A percentile compares a stretch with the other conserved stretches of the same genome.
Conservation (phyloP, 2,797 vertebrate genomes). For the Sardinella longiceps region DNA sequence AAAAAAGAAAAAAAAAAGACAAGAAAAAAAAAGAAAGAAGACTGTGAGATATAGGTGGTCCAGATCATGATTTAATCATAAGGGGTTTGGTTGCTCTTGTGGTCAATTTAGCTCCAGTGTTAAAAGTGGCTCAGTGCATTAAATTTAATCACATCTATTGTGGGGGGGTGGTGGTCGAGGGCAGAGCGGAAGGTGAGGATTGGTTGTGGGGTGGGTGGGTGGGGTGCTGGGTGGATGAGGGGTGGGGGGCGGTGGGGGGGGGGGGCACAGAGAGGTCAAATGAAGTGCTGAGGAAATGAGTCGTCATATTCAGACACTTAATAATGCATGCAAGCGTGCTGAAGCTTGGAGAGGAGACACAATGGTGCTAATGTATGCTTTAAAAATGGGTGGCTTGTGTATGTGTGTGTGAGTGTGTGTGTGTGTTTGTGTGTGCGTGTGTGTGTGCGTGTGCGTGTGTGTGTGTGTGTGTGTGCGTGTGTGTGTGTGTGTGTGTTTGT, state of each 20-base stretch:
- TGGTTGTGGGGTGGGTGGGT: too few relatives aligned
- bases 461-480: background rate
- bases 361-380: slow-evolving; percentile 45
- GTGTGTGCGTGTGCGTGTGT: background rate
- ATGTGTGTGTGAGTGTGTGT: background rate
- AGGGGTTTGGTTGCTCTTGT: slow-evolving; percentile 23
- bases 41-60: background rate
- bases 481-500: too few relatives aligned
- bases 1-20: background rate
- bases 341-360: slow-evolving; percentile 47
- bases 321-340: slow-evolving; percentile 56
- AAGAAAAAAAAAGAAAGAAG: background rate
- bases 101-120: slow-evolving; percentile 42
- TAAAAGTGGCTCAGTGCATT: slow-evolving; percentile 41
- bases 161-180: background rate
- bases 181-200: background rate
- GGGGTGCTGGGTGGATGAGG: background rate
- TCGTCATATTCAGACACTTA: slow-evolving; percentile 53
- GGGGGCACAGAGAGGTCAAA: slow-evolving; percentile 35
- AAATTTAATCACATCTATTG: slow-evolving; percentile 41
- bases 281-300: slow-evolving; percentile 50
- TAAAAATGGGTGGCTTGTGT: too few relatives aligned
- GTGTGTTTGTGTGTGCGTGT: too few relatives aligned
- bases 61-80: slow-evolving; percentile 16
- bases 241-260: background rate